Evolutionary conservation across 2,797 vertebrate species (phyloP), one percentile per base, ranked within the genome.

Genomic region (Siniperca obscura): DNA sequence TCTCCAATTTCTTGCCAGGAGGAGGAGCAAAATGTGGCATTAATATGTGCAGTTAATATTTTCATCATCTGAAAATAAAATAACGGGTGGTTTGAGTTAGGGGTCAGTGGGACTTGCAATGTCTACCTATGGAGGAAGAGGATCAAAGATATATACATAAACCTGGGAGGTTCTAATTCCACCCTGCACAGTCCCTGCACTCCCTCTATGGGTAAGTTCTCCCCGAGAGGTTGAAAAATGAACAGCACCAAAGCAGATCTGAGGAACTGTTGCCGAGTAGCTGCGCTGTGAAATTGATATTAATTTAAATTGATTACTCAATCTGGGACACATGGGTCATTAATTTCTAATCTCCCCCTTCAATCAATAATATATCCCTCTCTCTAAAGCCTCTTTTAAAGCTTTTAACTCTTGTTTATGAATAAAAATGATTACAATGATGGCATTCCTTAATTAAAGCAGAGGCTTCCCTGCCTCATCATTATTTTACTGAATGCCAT

Each of bases 221-320:
- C 77, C 60, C 27, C 1, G 60, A 86, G 76, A 87, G 87, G 74
- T 72, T 93, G 90, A 94, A 86, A 92, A 92, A 95, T 89, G 79
- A 92, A 87, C 19, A 34, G 36, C 78, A 74, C 76, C 74, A 86
- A 86, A 85, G 86, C 91, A 81, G 72, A 88, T 87, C 79, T 66
- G 72, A 85, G 76, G 76, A 87, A 65, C 83, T 82, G 80, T 92
- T 93, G 84, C 87, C 10, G 74, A 93, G 83, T 90, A 93, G 92
- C 91, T 94, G 92, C 92, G 89, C 86, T 92, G 90, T 92, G 90
- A 94, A 95, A 94, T 90, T 91, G 87, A 91, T 94, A 93, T 94
- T 93, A 95, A 95, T 95, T 95, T 83, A 94, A 95, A 95, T 95
- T 92, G 94, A 96, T 96, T 95, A 91, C 93, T 93, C 89, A 94